Evolutionary conservation across 2,113 vertebrate species (phyloP).

Genomic region (Nothocercus julius): DNA sequence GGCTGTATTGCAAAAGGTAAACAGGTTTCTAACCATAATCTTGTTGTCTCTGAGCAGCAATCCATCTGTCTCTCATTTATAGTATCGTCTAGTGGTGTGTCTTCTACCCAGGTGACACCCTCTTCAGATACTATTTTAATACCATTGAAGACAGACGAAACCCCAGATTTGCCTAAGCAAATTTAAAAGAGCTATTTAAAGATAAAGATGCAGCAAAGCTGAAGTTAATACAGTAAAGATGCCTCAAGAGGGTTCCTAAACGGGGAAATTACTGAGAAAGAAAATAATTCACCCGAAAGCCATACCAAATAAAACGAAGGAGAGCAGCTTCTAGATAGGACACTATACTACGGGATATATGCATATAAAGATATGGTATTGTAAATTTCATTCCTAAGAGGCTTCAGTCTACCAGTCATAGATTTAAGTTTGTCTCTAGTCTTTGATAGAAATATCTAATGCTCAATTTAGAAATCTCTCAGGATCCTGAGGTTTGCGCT

Average conservation of each 20-base stretch:
- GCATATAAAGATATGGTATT: not conserved
- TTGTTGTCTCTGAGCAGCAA: constrained; percentile 54
- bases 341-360: not conserved
- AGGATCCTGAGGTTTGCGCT: not conserved
- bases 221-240: constrained; percentile 53
- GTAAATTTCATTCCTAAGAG: constrained; percentile 38
- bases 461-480: constrained; percentile 30
- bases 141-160: constrained; percentile 44
- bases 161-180: constrained; percentile 47
- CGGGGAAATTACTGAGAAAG: constrained; percentile 31
- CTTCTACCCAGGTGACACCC: constrained; percentile 33
- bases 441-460: constrained; percentile 36
- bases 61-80: constrained; percentile 51
- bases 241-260: constrained; percentile 31
- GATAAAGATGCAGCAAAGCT: constrained; percentile 55
- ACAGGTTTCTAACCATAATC: constrained; percentile 34
- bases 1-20: constrained; percentile 48
- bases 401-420: not conserved
- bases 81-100: constrained; percentile 14
- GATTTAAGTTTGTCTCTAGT: not conserved
- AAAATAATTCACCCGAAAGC: constrained; percentile 52
- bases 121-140: constrained; percentile 48
- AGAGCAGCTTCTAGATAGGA: constrained; percentile 24
- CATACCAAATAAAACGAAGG: constrained; percentile 26
- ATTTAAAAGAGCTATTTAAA: constrained; percentile 57